phyloP scores from a whole-genome alignment of 2,797 vertebrate species.

The Alosa sapidissima region DNA sequence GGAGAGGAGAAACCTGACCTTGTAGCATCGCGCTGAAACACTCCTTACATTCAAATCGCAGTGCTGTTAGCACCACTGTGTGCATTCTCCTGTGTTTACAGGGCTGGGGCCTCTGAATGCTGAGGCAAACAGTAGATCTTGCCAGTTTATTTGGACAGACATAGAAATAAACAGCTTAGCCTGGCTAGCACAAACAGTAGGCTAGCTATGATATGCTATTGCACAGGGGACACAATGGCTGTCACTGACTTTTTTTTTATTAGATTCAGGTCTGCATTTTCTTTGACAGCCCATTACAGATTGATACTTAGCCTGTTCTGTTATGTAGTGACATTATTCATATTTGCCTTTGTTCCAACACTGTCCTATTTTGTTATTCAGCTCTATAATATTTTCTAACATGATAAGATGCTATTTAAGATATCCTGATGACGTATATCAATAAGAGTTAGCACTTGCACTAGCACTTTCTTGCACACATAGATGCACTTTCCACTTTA shows the following conservation, averaged over 20 bases:
- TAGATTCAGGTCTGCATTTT: background rate
- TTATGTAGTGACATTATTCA: background rate
- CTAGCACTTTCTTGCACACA: background rate
- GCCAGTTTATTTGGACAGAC: background rate
- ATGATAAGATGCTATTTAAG: conserved; percentile 14
- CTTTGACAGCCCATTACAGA: conserved; percentile 20
- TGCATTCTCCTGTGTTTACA: background rate
- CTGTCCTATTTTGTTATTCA: conserved; percentile 17
- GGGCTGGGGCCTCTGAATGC: background rate
- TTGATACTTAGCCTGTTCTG: background rate
- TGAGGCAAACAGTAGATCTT: background rate
- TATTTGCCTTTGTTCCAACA: background rate
- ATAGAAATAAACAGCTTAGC: background rate
- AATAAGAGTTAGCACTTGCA: too few species aligned
- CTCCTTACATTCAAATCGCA: conserved; percentile 6
- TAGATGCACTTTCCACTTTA: background rate
- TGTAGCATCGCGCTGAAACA: background rate
- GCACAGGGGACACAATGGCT: background rate
- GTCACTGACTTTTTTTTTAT: background rate
- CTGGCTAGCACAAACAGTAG: background rate
- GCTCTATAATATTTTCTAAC: background rate
- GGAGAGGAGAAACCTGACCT: conserved; percentile 15
- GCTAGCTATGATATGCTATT: background rate
- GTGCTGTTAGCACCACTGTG: conserved; percentile 9
- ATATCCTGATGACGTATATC: background rate